Percentiles rank a stretch among this genome's conserved stretches.
These are phyloP conservation scores for Salticus scenicus DNA, from an alignment of 2,888 invertebrate genomes.

Conservation along the genomic window DNA sequence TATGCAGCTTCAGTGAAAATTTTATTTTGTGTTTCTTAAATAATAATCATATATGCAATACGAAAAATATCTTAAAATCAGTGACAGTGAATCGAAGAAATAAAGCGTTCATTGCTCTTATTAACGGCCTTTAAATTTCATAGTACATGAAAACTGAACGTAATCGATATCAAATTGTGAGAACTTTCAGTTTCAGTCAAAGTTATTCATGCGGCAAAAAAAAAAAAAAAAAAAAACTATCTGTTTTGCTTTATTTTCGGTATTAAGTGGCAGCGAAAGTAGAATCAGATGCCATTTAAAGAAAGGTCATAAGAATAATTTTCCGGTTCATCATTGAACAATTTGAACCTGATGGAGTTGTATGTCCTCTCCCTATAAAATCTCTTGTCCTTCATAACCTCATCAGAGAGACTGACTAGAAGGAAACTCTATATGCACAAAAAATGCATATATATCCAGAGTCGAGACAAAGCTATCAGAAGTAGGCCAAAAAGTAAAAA, in stretches of 20 bases:
- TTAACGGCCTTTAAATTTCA: no score
- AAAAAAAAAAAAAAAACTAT: neutral
- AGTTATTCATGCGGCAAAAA: neutral
- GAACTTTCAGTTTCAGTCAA: neutral
- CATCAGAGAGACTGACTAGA: neutral
- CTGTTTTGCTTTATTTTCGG: neutral
- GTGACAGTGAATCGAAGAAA: no score
- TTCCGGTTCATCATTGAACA: neutral
- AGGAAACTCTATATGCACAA: constrained; percentile 5
- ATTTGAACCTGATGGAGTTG: neutral
- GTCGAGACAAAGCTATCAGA: constrained; percentile 32
- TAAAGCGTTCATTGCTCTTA: no score
- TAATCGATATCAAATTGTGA: neutral
- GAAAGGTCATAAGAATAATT: neutral
- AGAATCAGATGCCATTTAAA: neutral
- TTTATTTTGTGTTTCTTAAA: no score
- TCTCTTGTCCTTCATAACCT: constrained; percentile 25
- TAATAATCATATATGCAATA: no score
- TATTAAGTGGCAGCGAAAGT: neutral
- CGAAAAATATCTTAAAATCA: no score
- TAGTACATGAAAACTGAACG: no score
- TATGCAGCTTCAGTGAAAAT: no score
- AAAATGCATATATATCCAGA: neutral
- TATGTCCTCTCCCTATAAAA: neutral
- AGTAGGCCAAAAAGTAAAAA: constrained; percentile 53